A percentile compares a stretch with the other conserved stretches of the same genome.
phyloP scores from a whole-genome alignment of 1,140 invertebrate species.

The Hestina assimilis region DNA sequence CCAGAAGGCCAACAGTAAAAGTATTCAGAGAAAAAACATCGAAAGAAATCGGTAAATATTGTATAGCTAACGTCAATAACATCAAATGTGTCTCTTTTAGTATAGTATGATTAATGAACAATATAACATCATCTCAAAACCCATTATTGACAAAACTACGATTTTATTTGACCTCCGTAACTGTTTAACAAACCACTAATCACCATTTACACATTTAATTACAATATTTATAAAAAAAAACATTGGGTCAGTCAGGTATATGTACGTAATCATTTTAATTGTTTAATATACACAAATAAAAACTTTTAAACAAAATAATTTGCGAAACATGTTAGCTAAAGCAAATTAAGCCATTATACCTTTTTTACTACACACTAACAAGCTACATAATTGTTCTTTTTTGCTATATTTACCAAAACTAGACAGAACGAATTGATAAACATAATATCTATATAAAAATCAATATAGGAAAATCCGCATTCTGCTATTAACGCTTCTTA shows the following conservation, averaged over 20 bases:
- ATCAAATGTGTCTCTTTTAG: too few species aligned
- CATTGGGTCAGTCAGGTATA: background rate
- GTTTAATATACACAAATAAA: background rate
- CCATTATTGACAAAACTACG: too few species aligned
- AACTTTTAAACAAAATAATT: background rate
- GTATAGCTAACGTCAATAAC: too few species aligned
- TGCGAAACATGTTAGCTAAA: conserved; percentile 11
- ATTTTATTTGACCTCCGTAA: too few species aligned
- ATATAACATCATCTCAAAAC: too few species aligned
- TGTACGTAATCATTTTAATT: background rate
- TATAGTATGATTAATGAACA: too few species aligned
- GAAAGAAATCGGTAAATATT: too few species aligned
- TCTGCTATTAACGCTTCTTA: conserved; percentile 8
- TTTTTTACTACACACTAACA: conserved; percentile 26
- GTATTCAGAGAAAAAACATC: too few species aligned
- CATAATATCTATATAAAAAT: conserved; percentile 29
- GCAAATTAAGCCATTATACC: conserved; percentile 18
- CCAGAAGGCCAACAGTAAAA: too few species aligned
- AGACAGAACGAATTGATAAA: conserved; percentile 39
- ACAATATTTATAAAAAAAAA: too few species aligned
- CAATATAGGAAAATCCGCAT: conserved; percentile 37
- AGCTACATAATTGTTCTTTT: conserved; percentile 23
- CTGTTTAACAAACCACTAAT: too few species aligned
- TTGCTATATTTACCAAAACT: conserved; percentile 26
- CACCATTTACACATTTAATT: too few species aligned